phyloP scores from a whole-genome alignment of 1,140 invertebrate species.

The Drosophila carrolli region DNA sequence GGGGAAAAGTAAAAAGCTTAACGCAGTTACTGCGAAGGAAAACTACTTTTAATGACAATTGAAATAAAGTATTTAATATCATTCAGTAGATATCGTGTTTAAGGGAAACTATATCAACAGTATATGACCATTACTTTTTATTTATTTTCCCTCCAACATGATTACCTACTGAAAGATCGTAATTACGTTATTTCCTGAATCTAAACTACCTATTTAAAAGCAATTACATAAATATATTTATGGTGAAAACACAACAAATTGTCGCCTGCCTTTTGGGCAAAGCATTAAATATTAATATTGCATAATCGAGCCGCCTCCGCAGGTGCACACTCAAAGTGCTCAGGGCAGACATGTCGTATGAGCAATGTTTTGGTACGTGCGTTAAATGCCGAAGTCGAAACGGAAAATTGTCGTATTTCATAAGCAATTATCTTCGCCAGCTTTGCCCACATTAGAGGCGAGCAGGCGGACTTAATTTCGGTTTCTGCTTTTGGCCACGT shows the following conservation, averaged over 20 bases:
- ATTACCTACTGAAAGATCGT: no score
- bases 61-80: no score
- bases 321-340: slow-evolving; percentile 5
- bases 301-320: slow-evolving; percentile 28
- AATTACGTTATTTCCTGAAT: slow-evolving; percentile 1
- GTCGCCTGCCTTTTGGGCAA: slow-evolving; percentile 14
- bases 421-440: slow-evolving; percentile 76
- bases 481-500: slow-evolving; percentile 18
- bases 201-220: slow-evolving; percentile 5
- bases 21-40: no score
- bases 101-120: no score
- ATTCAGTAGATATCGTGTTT: no score
- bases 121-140: no score
- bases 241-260: slow-evolving; percentile 43
- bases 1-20: no score
- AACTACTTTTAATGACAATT: no score
- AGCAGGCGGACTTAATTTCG: slow-evolving; percentile 37
- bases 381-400: slow-evolving; percentile 61
- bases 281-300: slow-evolving; percentile 38
- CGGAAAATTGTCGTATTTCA: slow-evolving; percentile 60
- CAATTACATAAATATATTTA: slow-evolving; percentile 38
- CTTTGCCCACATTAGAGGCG: slow-evolving; percentile 43
- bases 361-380: slow-evolving; percentile 68
- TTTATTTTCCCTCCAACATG: no score
- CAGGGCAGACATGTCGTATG: slow-evolving; percentile 53